These are phyloP conservation scores for Motacilla alba DNA, from an alignment of 2,113 vertebrate species.

Conservation along the genomic window DNA sequence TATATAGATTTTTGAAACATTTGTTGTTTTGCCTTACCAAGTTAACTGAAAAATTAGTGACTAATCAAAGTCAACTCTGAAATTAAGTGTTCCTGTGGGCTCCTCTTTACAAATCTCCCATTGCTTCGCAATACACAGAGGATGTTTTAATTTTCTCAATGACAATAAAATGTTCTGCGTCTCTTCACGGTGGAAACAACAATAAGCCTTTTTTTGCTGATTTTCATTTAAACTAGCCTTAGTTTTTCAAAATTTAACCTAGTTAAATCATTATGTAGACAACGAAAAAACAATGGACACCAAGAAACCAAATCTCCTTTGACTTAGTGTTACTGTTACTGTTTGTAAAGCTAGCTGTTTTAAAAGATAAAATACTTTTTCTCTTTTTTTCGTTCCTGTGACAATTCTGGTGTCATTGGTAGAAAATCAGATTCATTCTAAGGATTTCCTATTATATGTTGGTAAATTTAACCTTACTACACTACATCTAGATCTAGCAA, in stretches of 20 bases:
- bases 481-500: conserved; percentile 56
- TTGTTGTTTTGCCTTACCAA: not conserved
- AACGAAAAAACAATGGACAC: not conserved
- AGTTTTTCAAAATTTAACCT: not conserved
- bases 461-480: conserved; percentile 31
- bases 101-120: conserved; percentile 4
- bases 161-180: not conserved
- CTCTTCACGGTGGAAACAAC: not conserved
- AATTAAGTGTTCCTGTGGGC: conserved; percentile 24
- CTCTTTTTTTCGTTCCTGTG: not conserved
- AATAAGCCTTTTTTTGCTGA: not conserved
- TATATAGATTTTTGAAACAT: not conserved
- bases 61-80: not conserved
- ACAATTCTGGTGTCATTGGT: not conserved
- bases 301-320: not conserved
- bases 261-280: not conserved
- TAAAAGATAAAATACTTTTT: not conserved
- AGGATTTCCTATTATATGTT: not conserved
- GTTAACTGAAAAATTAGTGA: conserved; percentile 35
- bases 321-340: not conserved
- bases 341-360: not conserved
- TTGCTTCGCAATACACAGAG: not conserved
- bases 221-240: conserved; percentile 12
- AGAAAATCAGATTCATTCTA: conserved; percentile 1
- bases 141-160: conserved; percentile 9